phyloP scores from a whole-genome alignment of 1,140 invertebrate genomes.

The Drosophila sproati region DNA sequence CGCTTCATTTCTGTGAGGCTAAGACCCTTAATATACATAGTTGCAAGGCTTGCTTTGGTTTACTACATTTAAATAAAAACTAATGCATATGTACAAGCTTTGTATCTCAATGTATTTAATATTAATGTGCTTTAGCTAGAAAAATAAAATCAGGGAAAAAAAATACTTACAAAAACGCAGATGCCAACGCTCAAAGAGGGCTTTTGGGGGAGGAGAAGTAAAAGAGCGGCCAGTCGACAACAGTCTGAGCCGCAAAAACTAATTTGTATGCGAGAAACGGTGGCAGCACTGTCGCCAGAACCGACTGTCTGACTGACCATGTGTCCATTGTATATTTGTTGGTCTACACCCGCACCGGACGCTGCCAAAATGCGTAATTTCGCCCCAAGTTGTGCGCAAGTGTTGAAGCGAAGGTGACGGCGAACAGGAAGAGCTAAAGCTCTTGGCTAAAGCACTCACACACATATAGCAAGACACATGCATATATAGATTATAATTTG shows the following conservation, averaged over 20 bases:
- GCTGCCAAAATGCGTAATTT: constrained; percentile 75
- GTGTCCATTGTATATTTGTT: constrained; percentile 34
- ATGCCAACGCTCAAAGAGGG: constrained; percentile 20
- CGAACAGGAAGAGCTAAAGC: constrained; percentile 50
- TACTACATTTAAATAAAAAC: constrained; percentile 33
- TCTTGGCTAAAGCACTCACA: constrained; percentile 13
- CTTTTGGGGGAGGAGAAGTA: neutral
- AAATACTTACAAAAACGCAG: constrained; percentile 23
- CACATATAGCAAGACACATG: constrained; percentile 10
- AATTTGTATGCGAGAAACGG: constrained; percentile 75
- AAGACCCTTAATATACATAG: neutral
- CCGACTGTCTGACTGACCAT: constrained; percentile 37
- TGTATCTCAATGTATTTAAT: constrained; percentile 66
- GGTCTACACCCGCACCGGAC: constrained; percentile 45
- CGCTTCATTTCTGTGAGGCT: neutral
- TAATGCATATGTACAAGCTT: constrained; percentile 47
- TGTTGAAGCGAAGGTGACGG: constrained; percentile 77
- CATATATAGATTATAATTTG: constrained; percentile 8
- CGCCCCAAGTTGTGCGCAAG: constrained; percentile 62
- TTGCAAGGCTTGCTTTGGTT: neutral
- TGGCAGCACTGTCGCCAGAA: constrained; percentile 53
- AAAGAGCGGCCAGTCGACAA: constrained; percentile 12
- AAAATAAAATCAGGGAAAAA: constrained; percentile 28
- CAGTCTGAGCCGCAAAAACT: constrained; percentile 61
- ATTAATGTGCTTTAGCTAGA: constrained; percentile 60